Evolutionary conservation across 2,113 vertebrate genomes (phyloP), one percentile per base, ranked within the genome.

Genomic region (Coracopsis vasa): DNA sequence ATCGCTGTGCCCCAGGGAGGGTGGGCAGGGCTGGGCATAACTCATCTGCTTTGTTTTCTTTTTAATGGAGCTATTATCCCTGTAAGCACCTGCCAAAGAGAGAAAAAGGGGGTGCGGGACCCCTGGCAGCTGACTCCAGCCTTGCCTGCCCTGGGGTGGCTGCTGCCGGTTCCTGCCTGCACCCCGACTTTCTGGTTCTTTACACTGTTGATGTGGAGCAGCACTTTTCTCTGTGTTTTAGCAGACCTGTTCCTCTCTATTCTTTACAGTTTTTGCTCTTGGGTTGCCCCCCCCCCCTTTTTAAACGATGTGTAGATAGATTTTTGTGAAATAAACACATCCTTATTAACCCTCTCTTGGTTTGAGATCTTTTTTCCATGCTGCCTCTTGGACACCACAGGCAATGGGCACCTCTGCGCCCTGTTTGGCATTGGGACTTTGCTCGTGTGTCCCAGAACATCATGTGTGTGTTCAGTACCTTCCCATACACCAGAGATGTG

Each of bases 161-260:
- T 10, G 3, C 70, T 74, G 9, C 75, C 2, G 18, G 64, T 84
- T 96, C 78, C 72, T 91, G 69, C 92, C 86, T 96, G 96, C 90
- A 33, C 88, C 96, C 90, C 54, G 27, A 83, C 93, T 95, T 94
- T 94, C 92, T 94, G 90, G 93, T 95, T 97, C 91, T 94, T 96
- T 93, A 88, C 93, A 89, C 95, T 94, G 83, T 89, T 96, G 92
- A 92, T 96, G 85, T 95, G 97, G 97, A 98, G 97, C 97, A 89
- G 97, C 97, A 94, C 91, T 97, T 98, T 96, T 97, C 97, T 98
- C 98, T 98, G 98, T 98, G 98, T 98, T 98, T 98, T 98, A 98
- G 97, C 98, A 98, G 98, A 98, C 95, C 94, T 98, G 97, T 98
- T 97, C 97, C 97, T 98, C 94, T 97, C 92, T 97, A 77, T 88